Base-by-base conservation (phyloP, 2,113 vertebrate species). In the Telmatochromis sp. region DNA sequence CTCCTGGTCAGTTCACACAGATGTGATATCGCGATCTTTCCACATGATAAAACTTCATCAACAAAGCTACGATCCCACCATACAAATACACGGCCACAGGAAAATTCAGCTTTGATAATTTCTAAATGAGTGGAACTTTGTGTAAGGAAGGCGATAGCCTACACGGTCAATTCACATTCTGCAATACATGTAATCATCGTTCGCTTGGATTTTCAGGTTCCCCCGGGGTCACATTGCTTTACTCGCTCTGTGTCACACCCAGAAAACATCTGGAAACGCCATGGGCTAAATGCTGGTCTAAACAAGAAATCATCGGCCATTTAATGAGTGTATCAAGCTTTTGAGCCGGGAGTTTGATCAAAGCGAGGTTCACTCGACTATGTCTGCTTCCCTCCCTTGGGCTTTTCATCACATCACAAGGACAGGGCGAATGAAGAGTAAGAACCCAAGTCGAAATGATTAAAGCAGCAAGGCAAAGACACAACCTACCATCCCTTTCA, bases 261-360 rank as follows among this genome's bases (percentile, higher is more conserved):
- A 65, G 85, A 23, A 89, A 87, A 95, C 94, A 95, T 95, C 94
- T 95, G 94, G 91, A 93, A 86, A 40, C 1, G 80, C 84, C 90
- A 87, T 60, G 23, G 42, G 83, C 84, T 21, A 49, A 55, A 42
- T 7, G 9, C 11, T 9, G 57, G 17, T 58, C 83, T 35, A 85
- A 80, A 85, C 63, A 53, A 83, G 81, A 73, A 83, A 54, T 86
- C 63, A 53, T 78, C 11, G 7, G 53, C 51, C 35, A 28, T 88
- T 94, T 93, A 86, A 92, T 89, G 87, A 92, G 84, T 37, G 82
- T 54, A 89, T 87, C 47, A 23, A 85, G 89, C 81, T 49, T 86
- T 58, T 26, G 78, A 82, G 58, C 49, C 7, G 28, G 60, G 83
- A 86, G 91, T 90, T 78, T 94, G 95, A 95, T 96, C 93, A 94